Evolutionary conservation across 2,797 vertebrate genomes (phyloP), one percentile per base, ranked within the genome.

Genomic region (Perodicticus potto): DNA sequence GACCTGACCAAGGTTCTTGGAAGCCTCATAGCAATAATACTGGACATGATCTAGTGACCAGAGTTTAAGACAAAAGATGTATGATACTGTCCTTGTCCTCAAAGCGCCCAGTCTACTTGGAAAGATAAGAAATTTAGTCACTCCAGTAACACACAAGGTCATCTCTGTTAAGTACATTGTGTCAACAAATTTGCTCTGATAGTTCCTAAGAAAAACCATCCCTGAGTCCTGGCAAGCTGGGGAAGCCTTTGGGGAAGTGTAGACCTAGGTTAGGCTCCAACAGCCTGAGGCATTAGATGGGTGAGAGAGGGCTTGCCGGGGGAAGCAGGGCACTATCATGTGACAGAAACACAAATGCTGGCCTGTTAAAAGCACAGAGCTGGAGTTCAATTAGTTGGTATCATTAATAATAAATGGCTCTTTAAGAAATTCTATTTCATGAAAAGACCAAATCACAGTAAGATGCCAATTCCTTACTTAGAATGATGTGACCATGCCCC

Each of bases 401-500:
- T 32, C 27, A 5, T 84, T 32, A 43, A 5, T 77, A 65, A 59
- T 20, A 70, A 80, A 59, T 25, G 23, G 13, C 11, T 81, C n/a
- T 65, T 92, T 96, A 94, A 92, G 94, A 94, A 95, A 29, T 82
- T 94, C 17, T 63, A 13, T 77, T 84, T 74, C 57, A 86, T 45
- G 76, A 63, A 57, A 95, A 80, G 65, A 73, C 23, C 59, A 93
- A 96, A 91, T 32, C 27, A 81, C 61, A 74, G 43, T 91, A 59
- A 96, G 92, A 84, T 77, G 57, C 32, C 4, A 82, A 3, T 93
- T 65, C 32, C n/a, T 81, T 81, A 53, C 49, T n/a, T 53, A 63
- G 83, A 61, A 82, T 77, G 61, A 85, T 85, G 87, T 73, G 61
- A 82, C 78, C 67, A 34, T 61, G 20, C 85, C 83, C 57, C 87